Evolutionary conservation across 37 sponge, comb jelly and placozoan species (phyloP).

Genomic region (Spongilla lacustris): DNA sequence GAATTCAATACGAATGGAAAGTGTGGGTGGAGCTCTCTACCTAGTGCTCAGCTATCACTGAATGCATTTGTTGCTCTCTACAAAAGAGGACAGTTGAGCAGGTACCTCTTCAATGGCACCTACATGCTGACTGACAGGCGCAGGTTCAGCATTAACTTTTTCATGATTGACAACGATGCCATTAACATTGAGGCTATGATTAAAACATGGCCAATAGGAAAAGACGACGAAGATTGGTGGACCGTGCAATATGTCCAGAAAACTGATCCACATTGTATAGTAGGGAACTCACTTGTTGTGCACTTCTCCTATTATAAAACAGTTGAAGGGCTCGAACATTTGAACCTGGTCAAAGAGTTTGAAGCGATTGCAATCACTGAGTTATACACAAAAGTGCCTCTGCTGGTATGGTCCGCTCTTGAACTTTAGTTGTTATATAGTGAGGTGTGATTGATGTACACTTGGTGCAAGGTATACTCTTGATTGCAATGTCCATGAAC

Average conservation of each 20-base stretch:
- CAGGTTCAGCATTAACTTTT: slow-evolving; percentile 22
- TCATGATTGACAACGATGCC: neutral
- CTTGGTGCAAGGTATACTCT: too few species aligned
- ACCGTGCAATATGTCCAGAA: neutral
- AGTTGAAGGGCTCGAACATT: neutral
- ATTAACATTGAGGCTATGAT: neutral
- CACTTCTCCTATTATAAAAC: slow-evolving; percentile 16
- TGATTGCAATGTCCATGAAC: too few species aligned
- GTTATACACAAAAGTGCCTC: neutral
- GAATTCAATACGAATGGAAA: slow-evolving; percentile 6
- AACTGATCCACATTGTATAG: neutral
- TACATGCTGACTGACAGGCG: neutral
- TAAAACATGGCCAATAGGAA: neutral
- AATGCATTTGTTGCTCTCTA: neutral
- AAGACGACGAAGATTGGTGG: slow-evolving; percentile 25
- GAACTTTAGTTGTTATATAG: neutral
- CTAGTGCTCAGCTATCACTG: neutral
- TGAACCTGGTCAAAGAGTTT: neutral
- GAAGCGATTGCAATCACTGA: neutral
- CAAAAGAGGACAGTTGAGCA: neutral
- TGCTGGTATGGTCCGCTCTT: neutral
- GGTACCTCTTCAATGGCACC: neutral
- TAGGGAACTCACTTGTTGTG: slow-evolving; percentile 6
- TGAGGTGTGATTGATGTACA: too few species aligned
- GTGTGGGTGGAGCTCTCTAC: neutral